These are phyloP conservation scores for Sphenodon punctatus DNA, from an alignment of 2,797 vertebrate genomes.

Conservation along the genomic window DNA sequence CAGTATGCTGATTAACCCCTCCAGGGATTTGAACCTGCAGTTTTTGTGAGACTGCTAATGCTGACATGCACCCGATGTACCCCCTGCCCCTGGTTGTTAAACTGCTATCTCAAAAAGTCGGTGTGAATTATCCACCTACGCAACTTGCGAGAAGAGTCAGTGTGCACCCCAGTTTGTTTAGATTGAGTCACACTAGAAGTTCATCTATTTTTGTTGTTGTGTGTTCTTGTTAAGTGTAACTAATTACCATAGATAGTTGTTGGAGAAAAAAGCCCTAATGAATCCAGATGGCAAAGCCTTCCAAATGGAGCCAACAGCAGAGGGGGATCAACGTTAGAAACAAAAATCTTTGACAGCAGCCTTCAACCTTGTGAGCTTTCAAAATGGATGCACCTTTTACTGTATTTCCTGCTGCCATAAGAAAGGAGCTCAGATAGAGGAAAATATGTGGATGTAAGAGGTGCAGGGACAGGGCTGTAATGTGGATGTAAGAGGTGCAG, in stretches of 20 bases:
- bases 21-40: background rate
- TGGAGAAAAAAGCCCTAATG: background rate
- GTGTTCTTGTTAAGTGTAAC: background rate
- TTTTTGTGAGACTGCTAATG: background rate
- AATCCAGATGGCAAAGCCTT: background rate
- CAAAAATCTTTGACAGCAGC: background rate
- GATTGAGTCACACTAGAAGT: constrained; percentile 40
- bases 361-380: rapidly evolving
- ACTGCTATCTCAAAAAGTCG: rapidly evolving
- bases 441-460: rapidly evolving
- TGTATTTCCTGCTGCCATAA: rapidly evolving
- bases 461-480: background rate
- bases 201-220: background rate
- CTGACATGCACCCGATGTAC: too few relatives aligned
- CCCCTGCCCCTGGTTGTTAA: background rate
- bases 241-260: constrained; percentile 2
- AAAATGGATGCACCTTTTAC: background rate
- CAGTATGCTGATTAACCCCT: background rate
- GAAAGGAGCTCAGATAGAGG: rapidly evolving
- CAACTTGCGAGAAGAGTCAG: background rate
- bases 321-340: background rate
- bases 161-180: constrained; percentile 16
- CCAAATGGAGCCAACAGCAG: background rate
- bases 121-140: rapidly evolving
- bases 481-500: too few relatives aligned